Evolutionary conservation across 2,113 vertebrate species (phyloP).

Genomic region (Callionymus lyra): DNA sequence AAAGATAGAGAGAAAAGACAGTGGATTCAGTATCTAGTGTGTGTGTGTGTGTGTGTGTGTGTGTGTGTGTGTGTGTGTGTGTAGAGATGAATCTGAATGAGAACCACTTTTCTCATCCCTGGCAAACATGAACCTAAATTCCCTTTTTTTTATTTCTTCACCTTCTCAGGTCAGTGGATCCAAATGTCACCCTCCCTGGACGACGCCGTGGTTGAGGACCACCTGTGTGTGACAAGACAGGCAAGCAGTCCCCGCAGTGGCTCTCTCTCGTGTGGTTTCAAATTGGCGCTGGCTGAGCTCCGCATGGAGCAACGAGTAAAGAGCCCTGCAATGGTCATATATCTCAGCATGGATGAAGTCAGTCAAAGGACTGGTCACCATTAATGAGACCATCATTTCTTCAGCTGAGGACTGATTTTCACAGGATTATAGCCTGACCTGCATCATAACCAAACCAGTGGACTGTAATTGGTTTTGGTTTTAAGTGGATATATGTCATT

Average conservation of each 20-base stretch:
- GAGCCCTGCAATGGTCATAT: slow-evolving; percentile 64
- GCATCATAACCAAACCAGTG: slow-evolving; percentile 49
- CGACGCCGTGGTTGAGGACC: slow-evolving; percentile 52
- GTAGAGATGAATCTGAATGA: not conserved
- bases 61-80: slow-evolving; percentile 14
- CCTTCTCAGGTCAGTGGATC: slow-evolving; percentile 58
- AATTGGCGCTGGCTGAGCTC: slow-evolving; percentile 57
- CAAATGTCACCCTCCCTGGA: slow-evolving; percentile 66
- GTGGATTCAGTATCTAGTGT: too few species aligned
- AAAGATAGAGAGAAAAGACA: not conserved
- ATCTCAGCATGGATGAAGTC: slow-evolving; percentile 71
- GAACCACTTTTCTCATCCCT: slow-evolving; percentile 10
- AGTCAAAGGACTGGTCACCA: slow-evolving; percentile 62
- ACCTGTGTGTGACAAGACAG: slow-evolving; percentile 61
- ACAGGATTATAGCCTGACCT: slow-evolving; percentile 66
- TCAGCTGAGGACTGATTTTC: slow-evolving; percentile 59
- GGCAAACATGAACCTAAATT: slow-evolving; percentile 29
- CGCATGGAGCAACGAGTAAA: slow-evolving; percentile 51
- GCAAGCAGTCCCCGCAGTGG: slow-evolving; percentile 44
- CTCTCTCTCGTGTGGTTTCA: slow-evolving; percentile 44
- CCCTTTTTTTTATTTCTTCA: slow-evolving; percentile 37
- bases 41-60: slow-evolving; percentile 5
- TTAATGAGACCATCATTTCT: slow-evolving; percentile 62
- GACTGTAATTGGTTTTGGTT: slow-evolving; percentile 39
- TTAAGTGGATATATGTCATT: slow-evolving; percentile 55